A percentile compares a stretch with the other conserved stretches of the same genome.
phyloP scores from a whole-genome alignment of 2,888 invertebrate genomes.

The Nudaria mundana region DNA sequence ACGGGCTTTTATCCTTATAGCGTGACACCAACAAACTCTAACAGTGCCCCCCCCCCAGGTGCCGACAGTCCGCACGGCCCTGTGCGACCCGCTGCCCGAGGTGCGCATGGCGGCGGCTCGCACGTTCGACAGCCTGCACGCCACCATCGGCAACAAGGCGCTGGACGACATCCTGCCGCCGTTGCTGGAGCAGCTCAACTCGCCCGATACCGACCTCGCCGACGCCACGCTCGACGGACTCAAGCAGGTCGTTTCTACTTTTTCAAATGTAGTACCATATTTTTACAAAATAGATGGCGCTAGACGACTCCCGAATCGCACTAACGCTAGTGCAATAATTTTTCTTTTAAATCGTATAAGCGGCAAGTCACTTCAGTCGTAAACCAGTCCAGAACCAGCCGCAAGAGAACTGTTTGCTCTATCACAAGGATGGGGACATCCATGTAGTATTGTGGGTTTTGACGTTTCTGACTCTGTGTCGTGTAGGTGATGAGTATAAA shows the following conservation, averaged over 20 bases:
- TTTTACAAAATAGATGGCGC: background rate
- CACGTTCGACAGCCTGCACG: conserved; percentile 97
- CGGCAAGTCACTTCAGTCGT: no score
- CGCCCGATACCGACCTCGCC: conserved; percentile 88
- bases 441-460: no score
- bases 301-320: no score
- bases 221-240: conserved; percentile 97
- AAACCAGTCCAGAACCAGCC: no score
- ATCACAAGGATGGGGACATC: no score
- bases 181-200: conserved; percentile 88
- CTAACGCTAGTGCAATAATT: no score
- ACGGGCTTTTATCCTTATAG: no score
- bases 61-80: conserved; percentile 96
- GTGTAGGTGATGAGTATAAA: conserved; percentile 96
- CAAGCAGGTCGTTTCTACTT: conserved; percentile 83
- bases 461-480: no score
- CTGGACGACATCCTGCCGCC: conserved; percentile 97
- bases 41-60: conserved; percentile 33
- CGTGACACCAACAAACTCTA: background rate
- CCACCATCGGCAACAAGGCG: conserved; percentile 95
- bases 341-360: no score
- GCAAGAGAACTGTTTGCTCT: no score
- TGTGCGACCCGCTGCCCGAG: conserved; percentile 96
- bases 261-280: background rate
- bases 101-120: conserved; percentile 97